Conservation (phyloP, 2,113 vertebrate genomes). For the Rhabdornis inornatus region DNA sequence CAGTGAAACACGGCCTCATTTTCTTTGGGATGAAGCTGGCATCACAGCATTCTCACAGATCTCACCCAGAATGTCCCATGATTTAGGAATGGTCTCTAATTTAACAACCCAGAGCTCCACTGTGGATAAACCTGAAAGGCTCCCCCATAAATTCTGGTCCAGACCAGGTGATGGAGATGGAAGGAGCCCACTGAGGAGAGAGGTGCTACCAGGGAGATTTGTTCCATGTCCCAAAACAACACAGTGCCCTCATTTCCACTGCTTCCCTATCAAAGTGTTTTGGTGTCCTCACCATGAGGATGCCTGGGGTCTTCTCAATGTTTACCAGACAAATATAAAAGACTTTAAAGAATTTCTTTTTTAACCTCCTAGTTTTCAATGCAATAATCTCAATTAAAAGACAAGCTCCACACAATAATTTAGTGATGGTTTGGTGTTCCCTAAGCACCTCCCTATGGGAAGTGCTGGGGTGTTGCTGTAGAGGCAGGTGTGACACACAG, state of each 20-base stretch:
- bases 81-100: background rate
- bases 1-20: background rate
- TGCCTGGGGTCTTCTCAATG: background rate
- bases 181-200: background rate
- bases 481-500: no score
- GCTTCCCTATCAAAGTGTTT: background rate
- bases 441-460: background rate
- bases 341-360: background rate
- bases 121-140: background rate
- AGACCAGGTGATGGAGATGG: background rate
- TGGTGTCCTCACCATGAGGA: accelerated
- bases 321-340: background rate
- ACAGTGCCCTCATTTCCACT: background rate
- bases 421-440: background rate
- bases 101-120: background rate
- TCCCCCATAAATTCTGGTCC: background rate
- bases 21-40: background rate
- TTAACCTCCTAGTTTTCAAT: background rate
- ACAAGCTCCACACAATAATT: background rate
- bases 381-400: background rate
- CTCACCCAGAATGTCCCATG: background rate
- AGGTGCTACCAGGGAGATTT: background rate
- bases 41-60: background rate
- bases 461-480: background rate
- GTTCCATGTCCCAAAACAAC: background rate